phyloP scores from a whole-genome alignment of 2,888 invertebrate species.

The Onchidella celtica region DNA sequence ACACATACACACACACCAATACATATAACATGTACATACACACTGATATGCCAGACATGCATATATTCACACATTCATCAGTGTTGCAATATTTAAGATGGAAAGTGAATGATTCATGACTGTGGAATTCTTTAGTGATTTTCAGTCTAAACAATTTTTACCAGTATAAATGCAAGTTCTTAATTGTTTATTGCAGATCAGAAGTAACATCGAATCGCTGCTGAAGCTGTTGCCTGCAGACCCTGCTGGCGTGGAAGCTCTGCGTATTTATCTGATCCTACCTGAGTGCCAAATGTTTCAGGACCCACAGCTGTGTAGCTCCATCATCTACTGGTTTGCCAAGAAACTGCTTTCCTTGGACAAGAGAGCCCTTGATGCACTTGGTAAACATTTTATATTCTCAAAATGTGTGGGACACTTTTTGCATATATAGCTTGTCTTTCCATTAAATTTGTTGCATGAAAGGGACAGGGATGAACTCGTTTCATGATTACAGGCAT shows the following conservation, averaged over 20 bases:
- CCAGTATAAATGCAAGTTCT: neutral
- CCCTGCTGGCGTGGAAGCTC: conserved; percentile 89
- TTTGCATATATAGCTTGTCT: neutral
- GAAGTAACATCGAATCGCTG: conserved; percentile 59
- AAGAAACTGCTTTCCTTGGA: conserved; percentile 86
- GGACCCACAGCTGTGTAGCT: conserved; percentile 85
- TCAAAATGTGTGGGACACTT: neutral
- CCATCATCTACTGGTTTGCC: conserved; percentile 88
- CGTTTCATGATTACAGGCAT: too few relatives aligned
- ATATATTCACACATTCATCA: too few relatives aligned
- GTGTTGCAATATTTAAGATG: conserved; percentile 64
- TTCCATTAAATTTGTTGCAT: neutral
- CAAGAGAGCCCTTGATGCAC: conserved; percentile 85
- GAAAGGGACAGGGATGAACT: neutral
- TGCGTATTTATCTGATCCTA: conserved; percentile 90
- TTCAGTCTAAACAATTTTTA: neutral
- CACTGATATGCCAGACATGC: too few relatives aligned
- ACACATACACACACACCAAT: neutral
- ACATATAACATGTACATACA: too few relatives aligned
- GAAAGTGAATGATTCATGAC: conserved; percentile 55
- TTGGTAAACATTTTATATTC: conserved; percentile 80
- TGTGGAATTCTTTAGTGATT: neutral
- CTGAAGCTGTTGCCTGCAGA: conserved; percentile 63
- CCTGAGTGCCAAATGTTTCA: conserved; percentile 93
- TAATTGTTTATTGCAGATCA: conserved; percentile 59